These are phyloP conservation scores for Malurus melanocephalus DNA, from an alignment of 2,113 vertebrate species.

Conservation along the genomic window DNA sequence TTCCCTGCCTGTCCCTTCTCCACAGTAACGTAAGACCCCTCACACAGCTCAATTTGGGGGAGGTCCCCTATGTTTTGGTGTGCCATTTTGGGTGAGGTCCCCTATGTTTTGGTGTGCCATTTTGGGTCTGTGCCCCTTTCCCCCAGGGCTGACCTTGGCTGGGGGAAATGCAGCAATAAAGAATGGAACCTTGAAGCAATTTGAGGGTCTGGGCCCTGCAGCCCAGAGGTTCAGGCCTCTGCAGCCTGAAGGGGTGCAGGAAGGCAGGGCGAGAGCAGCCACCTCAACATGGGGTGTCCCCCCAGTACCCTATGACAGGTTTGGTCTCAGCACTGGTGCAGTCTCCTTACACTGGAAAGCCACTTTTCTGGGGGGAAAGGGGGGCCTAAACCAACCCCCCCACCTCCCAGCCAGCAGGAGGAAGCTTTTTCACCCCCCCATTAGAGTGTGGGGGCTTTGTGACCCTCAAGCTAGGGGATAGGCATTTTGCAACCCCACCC, in stretches of 20 bases:
- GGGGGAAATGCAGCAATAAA: neutral
- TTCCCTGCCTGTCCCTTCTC: neutral
- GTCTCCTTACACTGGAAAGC: neutral
- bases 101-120: neutral
- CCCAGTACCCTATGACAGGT: fast-evolving
- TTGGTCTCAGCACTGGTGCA: neutral
- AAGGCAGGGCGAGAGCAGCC: neutral
- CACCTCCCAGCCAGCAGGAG: neutral
- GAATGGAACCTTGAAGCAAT: neutral
- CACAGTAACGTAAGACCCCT: neutral
- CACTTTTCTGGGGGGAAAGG: neutral
- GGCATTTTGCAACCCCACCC: neutral
- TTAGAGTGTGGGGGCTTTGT: neutral
- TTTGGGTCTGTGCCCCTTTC: neutral
- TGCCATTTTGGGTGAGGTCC: too few relatives aligned
- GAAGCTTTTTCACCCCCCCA: neutral
- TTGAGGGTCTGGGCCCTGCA: too few relatives aligned
- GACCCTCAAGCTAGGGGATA: neutral
- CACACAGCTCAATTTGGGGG: neutral
- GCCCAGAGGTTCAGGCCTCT: too few relatives aligned
- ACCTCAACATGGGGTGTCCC: neutral
- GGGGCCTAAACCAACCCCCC: neutral
- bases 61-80: neutral
- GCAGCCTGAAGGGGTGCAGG: neutral
- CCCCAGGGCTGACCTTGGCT: neutral